Conservation (phyloP, 2,797 vertebrate genomes). For the Pseudomugil gertrudae region DNA sequence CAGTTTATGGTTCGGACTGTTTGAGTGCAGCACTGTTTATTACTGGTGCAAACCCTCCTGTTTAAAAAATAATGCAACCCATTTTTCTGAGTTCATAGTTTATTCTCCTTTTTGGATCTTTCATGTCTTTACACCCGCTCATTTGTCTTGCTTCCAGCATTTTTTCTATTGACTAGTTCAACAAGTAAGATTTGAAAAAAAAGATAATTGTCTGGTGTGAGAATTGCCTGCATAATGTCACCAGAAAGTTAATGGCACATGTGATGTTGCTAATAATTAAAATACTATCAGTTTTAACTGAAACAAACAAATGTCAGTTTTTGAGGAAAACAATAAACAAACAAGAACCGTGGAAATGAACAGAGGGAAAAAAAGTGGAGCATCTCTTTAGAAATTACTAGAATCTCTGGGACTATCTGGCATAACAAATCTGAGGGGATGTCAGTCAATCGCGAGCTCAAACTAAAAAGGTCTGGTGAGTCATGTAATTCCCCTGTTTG, state of each 20-base stretch:
- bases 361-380: not conserved
- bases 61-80: not conserved
- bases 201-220: not conserved
- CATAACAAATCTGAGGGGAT: not conserved
- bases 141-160: not conserved
- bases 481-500: not conserved
- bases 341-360: not conserved
- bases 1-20: not conserved
- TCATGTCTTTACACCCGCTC: not conserved
- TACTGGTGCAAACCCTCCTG: not conserved
- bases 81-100: not conserved
- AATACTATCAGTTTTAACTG: not conserved
- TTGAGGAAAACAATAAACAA: not conserved
- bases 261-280: not conserved
- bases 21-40: not conserved
- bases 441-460: not conserved
- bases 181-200: not conserved
- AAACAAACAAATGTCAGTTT: not conserved
- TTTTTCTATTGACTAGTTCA: not conserved
- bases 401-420: not conserved
- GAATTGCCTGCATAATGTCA: not conserved
- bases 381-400: not conserved
- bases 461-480: not conserved
- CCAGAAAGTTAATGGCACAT: not conserved
- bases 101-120: not conserved